Evolutionary conservation across 2,888 invertebrate genomes (phyloP), one percentile per base, ranked within the genome.

Genomic region (Pyrrhia umbra): DNA sequence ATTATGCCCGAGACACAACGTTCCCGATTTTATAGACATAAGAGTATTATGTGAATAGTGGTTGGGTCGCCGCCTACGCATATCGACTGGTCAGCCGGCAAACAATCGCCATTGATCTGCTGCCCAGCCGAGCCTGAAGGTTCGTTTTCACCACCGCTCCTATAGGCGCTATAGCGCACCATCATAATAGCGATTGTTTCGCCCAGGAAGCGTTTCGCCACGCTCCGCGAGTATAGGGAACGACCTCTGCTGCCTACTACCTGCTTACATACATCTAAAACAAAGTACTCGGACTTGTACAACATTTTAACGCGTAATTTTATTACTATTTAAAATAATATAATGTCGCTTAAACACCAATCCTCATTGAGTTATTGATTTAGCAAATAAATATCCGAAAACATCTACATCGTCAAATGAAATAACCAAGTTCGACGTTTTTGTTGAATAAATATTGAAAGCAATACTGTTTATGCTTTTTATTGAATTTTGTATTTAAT

Each of bases 61-160:
- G 70, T 43, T 40, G 49, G 50, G 55, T 61, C 59, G 56, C 77
- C 81, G 67, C 81, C 84, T 80, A 85, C 85, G 75, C 75, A 68
- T 71, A 57, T 75, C 73, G 75, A 72, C 84, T 76, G 77, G 77
- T 86, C 83, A 83, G 82, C 83, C 83, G 81, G 77, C 78, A 79
- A 85, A 93, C 94, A 93, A 94, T 94, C 80, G 89, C 93, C 85
- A 93, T 94, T 93, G 92, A 93, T 88, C 85, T 84, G 80, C 81
- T 85, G 90, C 75, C 83, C 92, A 93, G 75, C 87, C 85, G 85
- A 90, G 91, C 94, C 89, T 93, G 94, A 94, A 94, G 95, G 94
- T 90, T 84, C 84, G 86, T 91, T 93, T 92, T 91, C 93, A 92
- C 92, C 86, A 88, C 68, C 80, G 66, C 60, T 82, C 84, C 82